Conservation (phyloP, 2,888 invertebrate genomes). For the Oasisia sp. region DNA sequence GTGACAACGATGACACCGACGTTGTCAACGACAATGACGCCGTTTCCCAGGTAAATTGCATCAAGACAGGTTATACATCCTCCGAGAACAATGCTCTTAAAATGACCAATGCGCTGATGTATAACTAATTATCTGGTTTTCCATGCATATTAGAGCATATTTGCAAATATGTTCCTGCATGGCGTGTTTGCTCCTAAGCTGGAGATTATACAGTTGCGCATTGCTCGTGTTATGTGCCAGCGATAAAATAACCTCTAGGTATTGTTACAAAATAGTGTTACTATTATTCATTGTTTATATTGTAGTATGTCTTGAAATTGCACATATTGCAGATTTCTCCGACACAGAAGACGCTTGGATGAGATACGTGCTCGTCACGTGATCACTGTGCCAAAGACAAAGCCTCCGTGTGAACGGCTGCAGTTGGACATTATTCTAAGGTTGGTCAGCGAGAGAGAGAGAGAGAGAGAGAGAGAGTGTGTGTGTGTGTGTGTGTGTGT, state of each 20-base stretch:
- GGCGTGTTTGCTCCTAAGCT: too few relatives aligned
- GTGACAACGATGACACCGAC: background rate
- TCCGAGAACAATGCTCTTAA: too few relatives aligned
- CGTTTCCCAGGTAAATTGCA: background rate
- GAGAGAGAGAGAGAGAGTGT: too few relatives aligned
- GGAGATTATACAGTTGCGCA: too few relatives aligned
- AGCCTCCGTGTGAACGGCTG: background rate
- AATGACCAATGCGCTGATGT: too few relatives aligned
- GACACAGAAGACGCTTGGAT: background rate
- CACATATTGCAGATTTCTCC: background rate
- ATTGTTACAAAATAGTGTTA: background rate
- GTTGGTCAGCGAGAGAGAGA: background rate
- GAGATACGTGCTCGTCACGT: slow-evolving; percentile 6
- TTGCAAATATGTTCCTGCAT: too few relatives aligned
- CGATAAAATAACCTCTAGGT: background rate
- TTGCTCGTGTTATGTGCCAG: too few relatives aligned
- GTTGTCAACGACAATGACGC: background rate
- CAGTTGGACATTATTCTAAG: background rate
- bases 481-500: too few relatives aligned
- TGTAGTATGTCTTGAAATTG: background rate
- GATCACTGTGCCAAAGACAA: background rate
- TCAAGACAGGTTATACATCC: background rate
- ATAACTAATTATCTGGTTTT: too few relatives aligned
- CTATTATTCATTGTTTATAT: background rate
- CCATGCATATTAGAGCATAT: too few relatives aligned